These are phyloP conservation scores for Diadophis punctatus DNA, from an alignment of 2,113 vertebrate genomes.

Conservation along the genomic window DNA sequence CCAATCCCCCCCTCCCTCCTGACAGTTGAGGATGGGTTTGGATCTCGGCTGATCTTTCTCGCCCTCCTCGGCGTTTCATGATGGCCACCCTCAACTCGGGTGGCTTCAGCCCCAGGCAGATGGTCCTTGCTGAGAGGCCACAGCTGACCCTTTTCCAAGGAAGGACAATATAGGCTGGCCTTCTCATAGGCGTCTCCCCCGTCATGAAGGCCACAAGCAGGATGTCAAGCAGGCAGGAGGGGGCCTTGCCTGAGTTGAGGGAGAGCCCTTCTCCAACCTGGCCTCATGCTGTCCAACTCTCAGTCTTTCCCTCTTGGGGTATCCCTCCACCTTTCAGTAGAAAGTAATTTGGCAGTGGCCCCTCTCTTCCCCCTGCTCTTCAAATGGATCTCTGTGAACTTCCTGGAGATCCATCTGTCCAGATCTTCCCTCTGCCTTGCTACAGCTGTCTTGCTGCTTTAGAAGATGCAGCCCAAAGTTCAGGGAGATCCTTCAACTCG, in stretches of 20 bases:
- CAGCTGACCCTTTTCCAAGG: background rate
- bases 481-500: background rate
- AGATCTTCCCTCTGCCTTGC: background rate
- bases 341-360: background rate
- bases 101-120: background rate
- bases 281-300: background rate
- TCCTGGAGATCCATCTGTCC: background rate
- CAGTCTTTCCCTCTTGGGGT: background rate
- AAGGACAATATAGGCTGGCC: background rate
- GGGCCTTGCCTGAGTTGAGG: background rate
- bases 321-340: background rate
- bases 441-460: background rate
- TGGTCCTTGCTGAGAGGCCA: background rate
- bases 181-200: background rate
- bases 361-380: background rate
- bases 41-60: background rate
- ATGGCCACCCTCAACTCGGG: background rate
- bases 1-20: background rate
- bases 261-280: background rate
- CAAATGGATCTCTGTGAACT: background rate
- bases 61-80: accelerated
- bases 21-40: background rate
- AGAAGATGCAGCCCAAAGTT: background rate
- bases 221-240: background rate
- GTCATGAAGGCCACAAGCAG: background rate